phyloP scores from a whole-genome alignment of 2,113 vertebrate genomes.

The Monopterus albus region DNA sequence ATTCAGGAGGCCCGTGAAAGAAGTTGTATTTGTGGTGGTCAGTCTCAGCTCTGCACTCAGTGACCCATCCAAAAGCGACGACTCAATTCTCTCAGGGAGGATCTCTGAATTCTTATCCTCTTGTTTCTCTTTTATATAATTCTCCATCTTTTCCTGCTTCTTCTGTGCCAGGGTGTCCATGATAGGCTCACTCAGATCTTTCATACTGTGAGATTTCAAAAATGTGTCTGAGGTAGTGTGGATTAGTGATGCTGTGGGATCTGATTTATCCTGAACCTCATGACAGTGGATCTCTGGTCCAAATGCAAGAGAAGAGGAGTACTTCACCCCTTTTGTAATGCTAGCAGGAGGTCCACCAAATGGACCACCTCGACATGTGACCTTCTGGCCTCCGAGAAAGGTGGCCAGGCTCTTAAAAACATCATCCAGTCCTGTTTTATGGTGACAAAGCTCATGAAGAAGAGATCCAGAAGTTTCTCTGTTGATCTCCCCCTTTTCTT shows the following conservation, averaged over 20 bases:
- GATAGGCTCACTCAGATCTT: constrained; percentile 35
- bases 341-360: constrained; percentile 70
- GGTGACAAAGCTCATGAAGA: constrained; percentile 59
- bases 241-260: constrained; percentile 59
- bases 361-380: constrained; percentile 84
- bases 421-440: constrained; percentile 77
- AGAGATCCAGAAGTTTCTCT: constrained; percentile 47
- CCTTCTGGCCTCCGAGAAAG: constrained; percentile 85
- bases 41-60: constrained; percentile 79
- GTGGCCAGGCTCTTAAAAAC: constrained; percentile 86
- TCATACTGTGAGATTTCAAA: constrained; percentile 30
- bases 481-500: constrained; percentile 37
- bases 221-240: constrained; percentile 79
- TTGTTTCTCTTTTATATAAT: constrained; percentile 3
- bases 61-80: constrained; percentile 59
- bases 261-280: constrained; percentile 51
- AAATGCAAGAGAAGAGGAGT: constrained; percentile 77
- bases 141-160: constrained; percentile 47
- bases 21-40: constrained; percentile 70
- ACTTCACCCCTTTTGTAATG: constrained; percentile 71
- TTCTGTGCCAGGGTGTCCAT: constrained; percentile 34
- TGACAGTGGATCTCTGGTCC: constrained; percentile 76
- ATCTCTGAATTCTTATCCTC: constrained; percentile 19
- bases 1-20: constrained; percentile 52
- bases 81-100: constrained; percentile 35